Evolutionary conservation across 2,888 invertebrate species (phyloP).

Genomic region (Luperina testacea): DNA sequence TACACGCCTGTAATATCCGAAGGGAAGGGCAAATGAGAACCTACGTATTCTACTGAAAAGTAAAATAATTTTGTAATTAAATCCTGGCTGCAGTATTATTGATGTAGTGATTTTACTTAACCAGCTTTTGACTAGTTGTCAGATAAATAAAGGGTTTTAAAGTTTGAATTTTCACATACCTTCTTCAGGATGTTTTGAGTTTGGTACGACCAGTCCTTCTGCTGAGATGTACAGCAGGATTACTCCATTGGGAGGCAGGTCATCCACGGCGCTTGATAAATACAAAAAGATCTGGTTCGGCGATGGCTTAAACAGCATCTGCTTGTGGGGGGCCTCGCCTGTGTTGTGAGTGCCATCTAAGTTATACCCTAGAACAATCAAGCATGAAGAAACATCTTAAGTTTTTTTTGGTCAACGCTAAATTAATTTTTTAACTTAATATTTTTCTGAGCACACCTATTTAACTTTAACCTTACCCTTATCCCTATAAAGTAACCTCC

Average conservation of each 20-base stretch:
- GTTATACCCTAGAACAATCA: conserved; percentile 63
- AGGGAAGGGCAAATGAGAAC: not conserved
- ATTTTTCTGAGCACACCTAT: not conserved
- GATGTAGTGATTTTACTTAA: not conserved
- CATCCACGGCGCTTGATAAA: conserved; percentile 97
- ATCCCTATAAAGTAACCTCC: not conserved
- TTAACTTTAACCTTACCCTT: not conserved
- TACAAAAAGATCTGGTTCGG: conserved; percentile 98
- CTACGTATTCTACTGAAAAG: no score
- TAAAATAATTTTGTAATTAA: not conserved
- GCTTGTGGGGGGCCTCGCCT: conserved; percentile 96
- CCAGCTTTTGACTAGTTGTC: not conserved
- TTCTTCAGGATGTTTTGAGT: conserved; percentile 95
- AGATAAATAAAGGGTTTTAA: not conserved
- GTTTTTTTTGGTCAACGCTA: not conserved
- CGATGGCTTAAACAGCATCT: conserved; percentile 98
- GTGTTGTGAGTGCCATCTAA: conserved; percentile 53
- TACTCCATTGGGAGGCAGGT: conserved; percentile 97
- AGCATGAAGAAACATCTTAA: conserved; percentile 6
- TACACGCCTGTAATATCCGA: not conserved
- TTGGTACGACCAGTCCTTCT: conserved; percentile 95
- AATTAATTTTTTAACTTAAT: not conserved
- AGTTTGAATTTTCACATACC: conserved; percentile 89
- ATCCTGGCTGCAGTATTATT: not conserved
- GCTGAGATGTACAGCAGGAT: conserved; percentile 98